Conservation (phyloP, 2,888 invertebrate species). For the Eremobia ochroleuca region DNA sequence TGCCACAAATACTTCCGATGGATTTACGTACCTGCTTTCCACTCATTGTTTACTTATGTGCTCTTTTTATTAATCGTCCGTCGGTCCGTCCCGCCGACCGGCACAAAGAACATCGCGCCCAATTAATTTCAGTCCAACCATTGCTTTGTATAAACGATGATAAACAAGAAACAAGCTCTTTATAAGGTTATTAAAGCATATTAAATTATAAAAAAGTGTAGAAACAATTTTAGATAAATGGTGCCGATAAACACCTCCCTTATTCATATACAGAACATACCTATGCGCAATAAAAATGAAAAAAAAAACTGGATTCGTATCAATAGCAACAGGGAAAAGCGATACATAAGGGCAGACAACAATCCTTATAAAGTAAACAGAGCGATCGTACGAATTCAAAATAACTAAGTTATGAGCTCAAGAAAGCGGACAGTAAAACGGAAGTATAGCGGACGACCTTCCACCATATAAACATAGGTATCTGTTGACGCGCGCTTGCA, state of each 20-base stretch:
- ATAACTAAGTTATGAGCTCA: conserved; percentile 72
- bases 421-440: conserved; percentile 75
- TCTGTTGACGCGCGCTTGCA: conserved; percentile 58
- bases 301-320: conserved; percentile 57
- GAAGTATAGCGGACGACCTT: conserved; percentile 76
- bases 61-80: conserved; percentile 71
- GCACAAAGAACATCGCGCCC: conserved; percentile 46
- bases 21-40: conserved; percentile 88
- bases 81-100: conserved; percentile 14
- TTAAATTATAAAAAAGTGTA: conserved; percentile 44
- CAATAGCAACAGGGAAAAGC: conserved; percentile 67
- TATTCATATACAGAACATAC: conserved; percentile 42
- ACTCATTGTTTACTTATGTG: conserved; percentile 82
- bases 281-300: conserved; percentile 46
- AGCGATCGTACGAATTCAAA: conserved; percentile 71
- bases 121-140: conserved; percentile 50
- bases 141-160: conserved; percentile 24
- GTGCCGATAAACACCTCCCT: conserved; percentile 54
- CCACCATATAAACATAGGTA: conserved; percentile 66
- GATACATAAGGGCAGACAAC: conserved; percentile 59
- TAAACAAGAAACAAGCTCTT: conserved; percentile 34
- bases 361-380: conserved; percentile 67
- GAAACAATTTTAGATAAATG: conserved; percentile 54
- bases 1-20: conserved; percentile 87
- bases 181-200: conserved; percentile 31